Base-by-base conservation (phyloP, 2,797 vertebrate genomes). In the Pempheris klunzingeri region DNA sequence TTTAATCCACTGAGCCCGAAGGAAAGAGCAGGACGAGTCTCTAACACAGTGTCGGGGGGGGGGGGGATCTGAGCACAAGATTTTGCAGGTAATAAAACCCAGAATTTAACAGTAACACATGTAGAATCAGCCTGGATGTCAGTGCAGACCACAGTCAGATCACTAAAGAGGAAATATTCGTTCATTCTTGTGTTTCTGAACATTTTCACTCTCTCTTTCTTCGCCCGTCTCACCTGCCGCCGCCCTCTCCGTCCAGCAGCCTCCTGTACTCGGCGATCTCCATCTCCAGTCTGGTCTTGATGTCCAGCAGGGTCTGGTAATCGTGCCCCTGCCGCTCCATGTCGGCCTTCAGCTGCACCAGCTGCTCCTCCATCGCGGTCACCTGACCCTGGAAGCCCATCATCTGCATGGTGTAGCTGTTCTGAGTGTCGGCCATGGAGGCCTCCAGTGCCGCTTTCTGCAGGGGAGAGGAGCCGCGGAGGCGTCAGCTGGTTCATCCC, bases 201-300 rank as follows among this genome's bases (percentile, higher is more conserved):
- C n/a, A n/a, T n/a, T n/a, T n/a, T n/a, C n/a, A n/a, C n/a, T n/a
- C n/a, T n/a, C n/a, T n/a, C n/a, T n/a, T n/a, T n/a, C n/a, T n/a
- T n/a, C n/a, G n/a, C n/a, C n/a, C n/a, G 15, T 4, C 74, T 77
- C 57, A 82, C 82, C 80, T 59, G 78, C 71, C 0, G 15, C 44
- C 15, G 1, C 61, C 78, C 28, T 93, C 96, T 0, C 96, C 97
- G 66, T 97, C 97, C 93, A 97, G 89, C 87, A 98, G 93, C 78
- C 95, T 93, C 61, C 96, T 94, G 94, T 98, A 98, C 0, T 96
- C 97, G 0, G 94, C 90, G 28, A 97, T 98, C 95, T 98, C 97
- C 94, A 96, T 92, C 94, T 98, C 97, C 94, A 98, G 94, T 0
- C 95, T 77, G 2, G 95, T 95, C 87, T 98, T 98, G 49, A 97